These are phyloP conservation scores for Procavia capensis DNA, from an alignment of 2,113 vertebrate species.

Conservation along the genomic window DNA sequence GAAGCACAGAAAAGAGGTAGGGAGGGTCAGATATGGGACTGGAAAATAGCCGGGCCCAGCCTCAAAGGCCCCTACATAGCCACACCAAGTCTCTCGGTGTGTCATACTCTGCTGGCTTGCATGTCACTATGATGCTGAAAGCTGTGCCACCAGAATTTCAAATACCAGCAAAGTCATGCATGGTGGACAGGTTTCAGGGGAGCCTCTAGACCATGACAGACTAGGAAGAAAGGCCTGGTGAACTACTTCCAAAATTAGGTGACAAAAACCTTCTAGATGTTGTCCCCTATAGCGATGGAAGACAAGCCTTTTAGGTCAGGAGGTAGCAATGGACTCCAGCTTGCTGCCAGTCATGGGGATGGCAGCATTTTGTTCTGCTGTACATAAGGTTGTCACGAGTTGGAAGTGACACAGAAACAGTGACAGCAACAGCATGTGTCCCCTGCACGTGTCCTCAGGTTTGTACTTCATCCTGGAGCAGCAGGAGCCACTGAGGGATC, in stretches of 20 bases:
- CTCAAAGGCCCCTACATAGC: too few relatives aligned
- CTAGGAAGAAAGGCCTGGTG: not conserved
- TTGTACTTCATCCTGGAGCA: not conserved
- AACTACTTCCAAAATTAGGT: not conserved
- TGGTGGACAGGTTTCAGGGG: not conserved
- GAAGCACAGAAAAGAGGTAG: not conserved
- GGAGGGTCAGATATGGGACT: not conserved
- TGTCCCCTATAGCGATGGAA: not conserved
- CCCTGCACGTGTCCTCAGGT: not conserved
- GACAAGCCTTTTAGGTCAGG: not conserved
- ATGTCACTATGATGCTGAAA: not conserved
- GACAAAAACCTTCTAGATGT: not conserved
- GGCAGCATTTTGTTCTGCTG: not conserved
- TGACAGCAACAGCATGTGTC: not conserved
- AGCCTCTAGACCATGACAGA: not conserved
- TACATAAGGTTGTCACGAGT: not conserved
- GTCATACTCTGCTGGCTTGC: not conserved
- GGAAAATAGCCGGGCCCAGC: not conserved
- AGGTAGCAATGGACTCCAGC: not conserved
- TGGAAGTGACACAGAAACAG: not conserved
- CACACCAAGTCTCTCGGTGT: not conserved
- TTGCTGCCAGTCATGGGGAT: not conserved
- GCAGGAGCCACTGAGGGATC: not conserved
- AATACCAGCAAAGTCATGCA: not conserved
- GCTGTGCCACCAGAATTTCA: not conserved